Percentiles rank a stretch among this genome's conserved stretches.
Evolutionary conservation across 2,888 invertebrate species (phyloP).

Genomic region (Melanotus villosus): DNA sequence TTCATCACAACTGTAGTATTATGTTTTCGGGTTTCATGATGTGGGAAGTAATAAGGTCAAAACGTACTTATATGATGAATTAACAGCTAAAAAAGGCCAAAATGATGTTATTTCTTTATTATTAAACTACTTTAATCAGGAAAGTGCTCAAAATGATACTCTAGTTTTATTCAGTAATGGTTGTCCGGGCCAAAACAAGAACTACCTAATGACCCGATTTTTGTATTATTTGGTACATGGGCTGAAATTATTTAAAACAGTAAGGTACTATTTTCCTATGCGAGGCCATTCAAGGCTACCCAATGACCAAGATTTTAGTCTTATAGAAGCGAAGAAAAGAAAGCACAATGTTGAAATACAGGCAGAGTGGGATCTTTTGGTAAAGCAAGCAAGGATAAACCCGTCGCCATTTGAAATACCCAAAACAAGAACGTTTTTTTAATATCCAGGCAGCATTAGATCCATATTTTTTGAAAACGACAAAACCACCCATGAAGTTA

Average conservation of each 20-base stretch:
- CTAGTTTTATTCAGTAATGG: slow-evolving; percentile 5
- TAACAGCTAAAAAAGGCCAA: not conserved
- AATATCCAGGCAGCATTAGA: too few relatives aligned
- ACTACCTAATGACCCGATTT: not conserved
- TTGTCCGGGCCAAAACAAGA: slow-evolving; percentile 12
- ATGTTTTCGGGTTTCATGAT: not conserved
- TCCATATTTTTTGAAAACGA: too few relatives aligned
- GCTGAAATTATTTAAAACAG: not conserved
- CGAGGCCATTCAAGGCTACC: too few relatives aligned
- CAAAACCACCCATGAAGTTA: too few relatives aligned
- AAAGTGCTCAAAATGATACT: not conserved
- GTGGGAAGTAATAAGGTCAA: not conserved
- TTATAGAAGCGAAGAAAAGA: too few relatives aligned
- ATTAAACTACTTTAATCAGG: not conserved
- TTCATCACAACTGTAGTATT: slow-evolving; percentile 6
- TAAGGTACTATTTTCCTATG: too few relatives aligned
- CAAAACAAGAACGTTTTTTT: too few relatives aligned
- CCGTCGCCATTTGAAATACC: too few relatives aligned
- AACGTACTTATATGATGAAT: not conserved
- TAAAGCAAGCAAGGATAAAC: too few relatives aligned
- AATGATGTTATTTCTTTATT: not conserved
- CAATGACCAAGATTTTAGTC: too few relatives aligned
- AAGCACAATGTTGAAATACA: too few relatives aligned
- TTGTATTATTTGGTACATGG: not conserved
- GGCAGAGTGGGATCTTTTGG: too few relatives aligned